These are phyloP conservation scores for Cryptocephalus primarius DNA, from an alignment of 2,888 invertebrate species.

Conservation along the genomic window DNA sequence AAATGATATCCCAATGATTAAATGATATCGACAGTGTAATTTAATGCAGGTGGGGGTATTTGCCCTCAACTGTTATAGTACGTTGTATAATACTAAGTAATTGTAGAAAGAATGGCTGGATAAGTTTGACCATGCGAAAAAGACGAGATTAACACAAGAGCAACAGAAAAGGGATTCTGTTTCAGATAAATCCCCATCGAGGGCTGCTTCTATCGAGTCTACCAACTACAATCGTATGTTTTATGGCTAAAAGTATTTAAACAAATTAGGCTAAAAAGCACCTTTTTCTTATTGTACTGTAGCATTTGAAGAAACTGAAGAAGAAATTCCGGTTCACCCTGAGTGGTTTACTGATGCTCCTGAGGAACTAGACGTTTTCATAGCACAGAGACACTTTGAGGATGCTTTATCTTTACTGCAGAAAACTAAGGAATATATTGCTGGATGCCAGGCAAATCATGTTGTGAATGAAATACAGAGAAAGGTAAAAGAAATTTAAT, in stretches of 20 bases:
- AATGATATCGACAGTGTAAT: too few relatives aligned
- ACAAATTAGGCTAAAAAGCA: background rate
- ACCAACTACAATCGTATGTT: constrained; percentile 33
- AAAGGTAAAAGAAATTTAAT: constrained; percentile 19
- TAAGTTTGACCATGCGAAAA: constrained; percentile 83
- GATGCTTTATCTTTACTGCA: constrained; percentile 78
- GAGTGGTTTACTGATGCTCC: constrained; percentile 87
- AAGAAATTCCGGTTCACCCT: constrained; percentile 41
- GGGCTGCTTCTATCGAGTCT: constrained; percentile 38
- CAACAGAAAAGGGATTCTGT: constrained; percentile 37
- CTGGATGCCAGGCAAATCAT: constrained; percentile 33
- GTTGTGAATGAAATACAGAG: constrained; percentile 40
- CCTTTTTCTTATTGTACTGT: constrained; percentile 1
- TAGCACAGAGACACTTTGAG: constrained; percentile 93
- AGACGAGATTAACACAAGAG: constrained; percentile 58
- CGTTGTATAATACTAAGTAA: too few relatives aligned
- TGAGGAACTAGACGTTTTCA: constrained; percentile 89
- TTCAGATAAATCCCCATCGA: constrained; percentile 37
- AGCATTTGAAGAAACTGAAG: constrained; percentile 38
- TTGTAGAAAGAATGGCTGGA: constrained; percentile 84
- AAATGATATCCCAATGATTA: too few relatives aligned
- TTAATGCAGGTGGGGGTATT: too few relatives aligned
- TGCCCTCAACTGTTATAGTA: too few relatives aligned
- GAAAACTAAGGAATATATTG: constrained; percentile 48
- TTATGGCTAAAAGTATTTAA: background rate